Percentiles rank a stretch among this genome's conserved stretches.
Conservation (phyloP, 2,888 invertebrate genomes). For the Tenthredo livida region DNA sequence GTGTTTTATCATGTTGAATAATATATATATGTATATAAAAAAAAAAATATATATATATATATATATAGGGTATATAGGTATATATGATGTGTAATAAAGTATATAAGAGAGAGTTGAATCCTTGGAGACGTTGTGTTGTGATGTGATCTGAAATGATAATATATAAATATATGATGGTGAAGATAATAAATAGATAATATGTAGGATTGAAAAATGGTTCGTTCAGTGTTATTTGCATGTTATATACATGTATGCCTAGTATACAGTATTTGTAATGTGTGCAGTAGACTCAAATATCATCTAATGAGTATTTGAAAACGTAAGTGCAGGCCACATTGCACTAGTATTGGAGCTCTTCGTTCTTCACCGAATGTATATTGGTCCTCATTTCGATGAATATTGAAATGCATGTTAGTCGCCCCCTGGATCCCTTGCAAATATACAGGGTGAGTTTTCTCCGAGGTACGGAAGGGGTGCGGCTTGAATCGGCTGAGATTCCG, state of each 20-base stretch:
- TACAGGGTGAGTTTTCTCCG: no score
- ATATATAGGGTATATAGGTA: background rate
- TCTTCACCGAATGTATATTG: no score
- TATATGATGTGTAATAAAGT: background rate
- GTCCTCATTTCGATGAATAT: no score
- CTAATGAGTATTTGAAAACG: background rate
- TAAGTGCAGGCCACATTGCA: background rate
- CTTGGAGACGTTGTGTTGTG: background rate
- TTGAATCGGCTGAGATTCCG: no score
- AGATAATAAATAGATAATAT: background rate
- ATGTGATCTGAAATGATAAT: background rate
- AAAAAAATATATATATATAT: background rate
- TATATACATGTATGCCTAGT: background rate
- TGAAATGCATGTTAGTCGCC: no score
- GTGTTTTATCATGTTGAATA: background rate
- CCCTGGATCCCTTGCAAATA: no score
- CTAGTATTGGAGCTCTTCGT: background rate
- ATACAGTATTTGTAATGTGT: background rate
- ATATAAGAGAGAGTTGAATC: background rate
- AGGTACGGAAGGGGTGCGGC: no score
- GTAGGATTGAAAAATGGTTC: background rate
- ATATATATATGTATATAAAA: background rate
- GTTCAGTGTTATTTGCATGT: background rate
- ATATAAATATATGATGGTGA: background rate
- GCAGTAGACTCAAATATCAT: background rate